Evolutionary conservation across 37 sponge, comb jelly and placozoan species (phyloP), one percentile per base, ranked within the genome.

Genomic region (Hexactinellida sp.): DNA sequence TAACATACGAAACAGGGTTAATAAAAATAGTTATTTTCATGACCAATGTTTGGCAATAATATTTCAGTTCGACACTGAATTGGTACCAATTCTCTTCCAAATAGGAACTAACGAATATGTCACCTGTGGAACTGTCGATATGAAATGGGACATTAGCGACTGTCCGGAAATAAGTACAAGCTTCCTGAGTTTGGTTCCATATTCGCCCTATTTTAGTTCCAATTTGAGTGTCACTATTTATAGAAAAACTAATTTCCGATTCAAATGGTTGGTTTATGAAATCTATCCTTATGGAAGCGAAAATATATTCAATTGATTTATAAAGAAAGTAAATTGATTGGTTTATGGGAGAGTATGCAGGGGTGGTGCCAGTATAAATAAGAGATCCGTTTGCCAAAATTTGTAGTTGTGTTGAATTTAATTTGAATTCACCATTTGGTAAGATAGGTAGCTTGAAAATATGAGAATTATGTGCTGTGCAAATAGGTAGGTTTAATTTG

Each of bases 321-420:
- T 63, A 28, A 28, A 63, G 28, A 1, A 63, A 23, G 13, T 63
- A 23, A n/a, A 63, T 63, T 63, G 76, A 63, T 63, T 63, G 76
- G 76, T 63, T 63, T 7, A 63, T 63, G 76, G 76, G 5, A n/a
- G 76, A 25, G 30, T 63, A 63, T 7, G 76, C 76, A 23, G 25
- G 25, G 28, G 3, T 10, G 76, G 32, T 7, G 76, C 76, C 76
- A 28, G 76, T 63, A 63, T 63, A 63, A 63, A 63, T 63, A 63
- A 63, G 76, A 63, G 76, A 63, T 63, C 76, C 76, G 76, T 63
- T 63, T 63, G 76, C 76, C 76, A 28, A n/a, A 28, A 63, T 63
- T 63, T 63, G 3, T 63, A 63, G 30, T 25, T 63, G 76, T 32
- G 76, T 63, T 28, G 76, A n/a, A 63, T 25, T n/a, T 23, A 63